Percentiles rank a stretch among this genome's conserved stretches.
Conservation (phyloP, 1,140 invertebrate genomes). For the Sitodiplosis mosellana region DNA sequence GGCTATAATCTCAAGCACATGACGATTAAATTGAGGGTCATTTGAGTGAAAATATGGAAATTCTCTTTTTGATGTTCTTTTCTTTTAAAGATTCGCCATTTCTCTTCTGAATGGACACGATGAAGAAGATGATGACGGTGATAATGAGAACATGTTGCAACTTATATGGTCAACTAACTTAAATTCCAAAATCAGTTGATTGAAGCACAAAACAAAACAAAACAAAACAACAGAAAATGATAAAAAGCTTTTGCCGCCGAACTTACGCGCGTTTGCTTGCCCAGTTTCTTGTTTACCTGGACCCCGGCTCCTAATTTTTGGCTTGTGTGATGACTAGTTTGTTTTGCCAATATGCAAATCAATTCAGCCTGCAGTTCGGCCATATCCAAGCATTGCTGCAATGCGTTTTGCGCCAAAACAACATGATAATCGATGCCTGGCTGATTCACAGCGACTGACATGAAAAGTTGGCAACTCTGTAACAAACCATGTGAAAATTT, state of each 20-base stretch:
- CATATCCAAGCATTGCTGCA: slow-evolving; percentile 76
- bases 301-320: slow-evolving; percentile 60
- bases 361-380: slow-evolving; percentile 82
- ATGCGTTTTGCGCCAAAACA: slow-evolving; percentile 80
- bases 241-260: slow-evolving; percentile 3
- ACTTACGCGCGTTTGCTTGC: slow-evolving; percentile 28
- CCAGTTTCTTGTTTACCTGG: slow-evolving; percentile 55
- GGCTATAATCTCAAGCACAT: no score
- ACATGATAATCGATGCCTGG: slow-evolving; percentile 93
- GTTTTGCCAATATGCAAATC: slow-evolving; percentile 76
- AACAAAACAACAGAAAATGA: slow-evolving; percentile 2
- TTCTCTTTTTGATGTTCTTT: background rate
- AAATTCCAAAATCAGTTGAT: background rate
- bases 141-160: no score
- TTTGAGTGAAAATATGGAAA: no score
- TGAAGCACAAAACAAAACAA: background rate
- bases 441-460: slow-evolving; percentile 83
- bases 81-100: background rate
- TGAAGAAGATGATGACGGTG: background rate
- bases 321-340: slow-evolving; percentile 74
- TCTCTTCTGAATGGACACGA: no score
- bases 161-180: no score
- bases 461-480: slow-evolving; percentile 86
- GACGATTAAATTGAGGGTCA: no score
- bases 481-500: background rate